Evolutionary conservation across 2,113 vertebrate species (phyloP), one percentile per base, ranked within the genome.

Genomic region (Pelmatolapia mariae): DNA sequence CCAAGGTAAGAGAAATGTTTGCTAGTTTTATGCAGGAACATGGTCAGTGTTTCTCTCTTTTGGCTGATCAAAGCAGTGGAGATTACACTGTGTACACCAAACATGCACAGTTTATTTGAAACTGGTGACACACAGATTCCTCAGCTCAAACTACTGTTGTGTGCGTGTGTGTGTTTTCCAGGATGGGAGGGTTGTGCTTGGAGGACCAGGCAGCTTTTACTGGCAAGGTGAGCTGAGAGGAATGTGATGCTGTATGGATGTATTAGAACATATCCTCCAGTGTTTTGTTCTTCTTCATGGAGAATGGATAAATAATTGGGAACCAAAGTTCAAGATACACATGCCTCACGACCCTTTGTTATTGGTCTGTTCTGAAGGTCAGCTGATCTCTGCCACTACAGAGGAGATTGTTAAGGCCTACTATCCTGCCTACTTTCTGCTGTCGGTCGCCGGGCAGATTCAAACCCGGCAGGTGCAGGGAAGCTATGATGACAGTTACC

Each of bases 131-230:
- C 71, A 31, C 2, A 78, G 12, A 56, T 82, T 81, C 80, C 87
- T 90, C 18, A 78, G 38, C 68, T 88, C 43, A 79, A 40, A 71
- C 83, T 79, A 68, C 85, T 92, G 82, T 84, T 22, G 4, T 22
- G n/a, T 26, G 12, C 18, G 80, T 82, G 57, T 83, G 40, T 81
- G 56, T 53, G 29, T 91, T 66, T 93, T 95, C 18, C 91, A 98
- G 98, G 96, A 96, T 5, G 98, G 98, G 26, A 97, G 96, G 15
- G 96, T 98, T 87, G 96, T 98, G 36, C 95, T 98, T 68, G 98
- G 98, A 83, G 98, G 98, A 89, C 98, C 98, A 11, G 98, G 98
- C 87, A 98, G 98, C 93, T 98, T 97, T 91, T 98, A 96, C 94
- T 98, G 98, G 98, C 98, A 98, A 98, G 98, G 98, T 98, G 92